Conservation (phyloP, 2,797 vertebrate genomes). For the Pseudochromis fuscus region DNA sequence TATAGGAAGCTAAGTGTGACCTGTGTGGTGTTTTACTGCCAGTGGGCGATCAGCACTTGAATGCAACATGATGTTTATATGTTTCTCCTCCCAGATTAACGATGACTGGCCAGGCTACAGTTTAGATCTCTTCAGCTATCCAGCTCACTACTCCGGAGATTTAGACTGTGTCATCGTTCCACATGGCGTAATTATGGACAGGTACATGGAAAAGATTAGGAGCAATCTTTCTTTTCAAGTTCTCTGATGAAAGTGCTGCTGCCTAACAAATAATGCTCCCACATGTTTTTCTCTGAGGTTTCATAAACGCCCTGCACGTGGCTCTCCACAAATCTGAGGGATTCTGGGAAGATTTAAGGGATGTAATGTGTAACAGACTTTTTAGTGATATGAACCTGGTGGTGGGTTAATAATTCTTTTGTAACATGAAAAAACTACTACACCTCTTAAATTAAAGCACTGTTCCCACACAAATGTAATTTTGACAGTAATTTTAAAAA, state of each 20-base stretch:
- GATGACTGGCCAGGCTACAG: slow-evolving; percentile 92
- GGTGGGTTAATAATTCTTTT: too few species aligned
- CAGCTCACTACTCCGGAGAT: slow-evolving; percentile 91
- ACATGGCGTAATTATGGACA: slow-evolving; percentile 93
- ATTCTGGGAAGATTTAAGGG: background rate
- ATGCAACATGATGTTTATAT: slow-evolving; percentile 2
- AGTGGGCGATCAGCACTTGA: background rate
- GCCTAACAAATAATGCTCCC: background rate
- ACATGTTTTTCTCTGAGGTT: background rate
- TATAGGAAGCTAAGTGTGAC: background rate
- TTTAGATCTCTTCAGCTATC: slow-evolving; percentile 91
- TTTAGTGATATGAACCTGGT: background rate
- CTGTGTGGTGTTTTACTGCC: background rate
- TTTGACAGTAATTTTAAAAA: too few species aligned
- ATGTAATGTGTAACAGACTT: background rate
- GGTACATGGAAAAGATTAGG: slow-evolving; percentile 74
- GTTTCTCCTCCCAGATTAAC: slow-evolving; percentile 80
- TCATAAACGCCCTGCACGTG: background rate
- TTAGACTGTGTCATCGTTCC: slow-evolving; percentile 91
- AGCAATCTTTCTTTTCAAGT: background rate
- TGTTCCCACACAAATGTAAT: background rate
- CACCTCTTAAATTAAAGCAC: background rate
- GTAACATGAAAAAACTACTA: too few species aligned
- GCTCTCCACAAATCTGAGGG: background rate
- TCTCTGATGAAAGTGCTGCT: background rate